Conservation (phyloP, 2,888 invertebrate species). For the Drosophila barbarae region DNA sequence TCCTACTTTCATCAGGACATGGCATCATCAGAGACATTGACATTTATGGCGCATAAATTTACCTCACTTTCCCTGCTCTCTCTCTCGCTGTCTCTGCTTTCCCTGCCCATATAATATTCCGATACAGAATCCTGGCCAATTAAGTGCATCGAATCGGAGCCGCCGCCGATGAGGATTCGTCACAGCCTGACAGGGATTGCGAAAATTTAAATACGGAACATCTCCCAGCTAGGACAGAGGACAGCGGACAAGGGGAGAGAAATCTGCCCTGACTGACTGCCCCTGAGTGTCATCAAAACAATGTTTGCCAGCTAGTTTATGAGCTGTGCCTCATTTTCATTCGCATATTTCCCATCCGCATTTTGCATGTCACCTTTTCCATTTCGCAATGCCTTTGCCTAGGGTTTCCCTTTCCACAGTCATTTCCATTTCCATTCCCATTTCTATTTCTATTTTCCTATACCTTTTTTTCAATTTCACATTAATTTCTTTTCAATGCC, state of each 20-base stretch:
- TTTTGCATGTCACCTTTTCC: slow-evolving; percentile 26
- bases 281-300: slow-evolving; percentile 74
- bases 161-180: slow-evolving; percentile 50
- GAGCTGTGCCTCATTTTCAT: slow-evolving; percentile 63
- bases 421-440: background rate
- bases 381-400: slow-evolving; percentile 13
- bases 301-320: slow-evolving; percentile 71
- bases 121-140: slow-evolving; percentile 42
- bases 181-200: slow-evolving; percentile 57
- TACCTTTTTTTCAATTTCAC: slow-evolving; percentile 61
- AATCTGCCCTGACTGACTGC: slow-evolving; percentile 39
- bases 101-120: slow-evolving; percentile 4
- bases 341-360: slow-evolving; percentile 22
- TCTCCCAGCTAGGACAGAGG: slow-evolving; percentile 20
- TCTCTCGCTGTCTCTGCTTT: slow-evolving; percentile 1
- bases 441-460: background rate
- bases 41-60: slow-evolving; percentile 72
- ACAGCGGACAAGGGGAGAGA: slow-evolving; percentile 1
- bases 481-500: slow-evolving; percentile 66
- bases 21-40: slow-evolving; percentile 46
- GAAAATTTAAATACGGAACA: slow-evolving; percentile 63
- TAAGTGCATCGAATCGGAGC: slow-evolving; percentile 67
- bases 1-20: background rate
- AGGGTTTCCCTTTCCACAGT: background rate
- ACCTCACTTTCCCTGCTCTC: slow-evolving; percentile 54